Conservation (phyloP, 2,888 invertebrate species). For the Euspilapteryx auroguttella region DNA sequence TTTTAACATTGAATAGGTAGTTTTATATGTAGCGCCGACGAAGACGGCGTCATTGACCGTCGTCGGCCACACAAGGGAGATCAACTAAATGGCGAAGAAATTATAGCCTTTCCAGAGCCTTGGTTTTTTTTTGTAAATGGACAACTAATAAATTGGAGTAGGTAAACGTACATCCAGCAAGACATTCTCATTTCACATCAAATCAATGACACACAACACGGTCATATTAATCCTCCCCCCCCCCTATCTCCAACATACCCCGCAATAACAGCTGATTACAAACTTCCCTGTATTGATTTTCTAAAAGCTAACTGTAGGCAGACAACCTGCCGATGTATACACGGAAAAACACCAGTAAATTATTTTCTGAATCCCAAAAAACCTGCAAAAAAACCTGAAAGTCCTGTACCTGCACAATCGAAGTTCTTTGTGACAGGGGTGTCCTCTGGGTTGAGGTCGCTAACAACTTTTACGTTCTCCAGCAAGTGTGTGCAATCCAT, state of each 20-base stretch:
- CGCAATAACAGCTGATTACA: constrained; percentile 55
- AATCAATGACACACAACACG: no score
- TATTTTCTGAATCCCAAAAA: no score
- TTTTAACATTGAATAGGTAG: no score
- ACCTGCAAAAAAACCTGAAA: no score
- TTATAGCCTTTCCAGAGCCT: no score
- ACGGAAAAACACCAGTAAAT: neutral
- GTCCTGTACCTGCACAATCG: constrained; percentile 67
- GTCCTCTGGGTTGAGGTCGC: constrained; percentile 47
- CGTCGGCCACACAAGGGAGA: no score
- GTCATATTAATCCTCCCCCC: constrained; percentile 29
- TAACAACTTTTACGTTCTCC: constrained; percentile 64
- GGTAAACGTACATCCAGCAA: no score
- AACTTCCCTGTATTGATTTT: constrained; percentile 55
- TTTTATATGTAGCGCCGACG: no score
- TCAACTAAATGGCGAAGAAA: no score
- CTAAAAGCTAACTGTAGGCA: constrained; percentile 40
- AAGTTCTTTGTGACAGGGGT: constrained; percentile 63
- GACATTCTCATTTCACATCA: constrained; percentile 10
- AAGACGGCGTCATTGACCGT: no score
- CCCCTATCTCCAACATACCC: constrained; percentile 29
- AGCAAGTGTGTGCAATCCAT: constrained; percentile 73
- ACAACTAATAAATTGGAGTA: no score
- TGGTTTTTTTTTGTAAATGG: no score
- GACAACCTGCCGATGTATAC: neutral